Conservation (phyloP, 2,797 vertebrate species). For the Intellagama lesueurii region DNA sequence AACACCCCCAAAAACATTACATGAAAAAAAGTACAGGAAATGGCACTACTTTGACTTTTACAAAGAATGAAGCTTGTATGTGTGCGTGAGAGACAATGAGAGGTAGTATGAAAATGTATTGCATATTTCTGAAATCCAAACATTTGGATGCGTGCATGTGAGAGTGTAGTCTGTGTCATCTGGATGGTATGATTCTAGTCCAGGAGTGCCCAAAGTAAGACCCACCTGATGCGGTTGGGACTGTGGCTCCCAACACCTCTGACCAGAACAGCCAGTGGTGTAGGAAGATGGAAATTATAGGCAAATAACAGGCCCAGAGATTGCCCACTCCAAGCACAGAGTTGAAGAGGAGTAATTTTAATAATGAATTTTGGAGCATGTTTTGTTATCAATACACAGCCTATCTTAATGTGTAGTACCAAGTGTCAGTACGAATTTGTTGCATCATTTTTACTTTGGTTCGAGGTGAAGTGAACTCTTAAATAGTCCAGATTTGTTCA, state of each 20-base stretch:
- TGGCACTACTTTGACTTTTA: not conserved
- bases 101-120: not conserved
- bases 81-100: not conserved
- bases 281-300: not conserved
- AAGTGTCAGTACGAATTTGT: too few species aligned
- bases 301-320: not conserved
- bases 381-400: not conserved
- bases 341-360: not conserved
- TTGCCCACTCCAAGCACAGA: not conserved
- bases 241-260: too few species aligned
- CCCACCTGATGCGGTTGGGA: not conserved
- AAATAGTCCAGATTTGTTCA: not conserved
- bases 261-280: not conserved
- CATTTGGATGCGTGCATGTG: not conserved
- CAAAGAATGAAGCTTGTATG: not conserved
- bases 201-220: not conserved
- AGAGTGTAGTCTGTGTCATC: not conserved
- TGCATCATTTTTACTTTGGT: not conserved
- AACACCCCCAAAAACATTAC: not conserved
- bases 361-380: not conserved
- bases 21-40: not conserved
- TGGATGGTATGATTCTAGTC: not conserved
- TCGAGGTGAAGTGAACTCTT: not conserved
- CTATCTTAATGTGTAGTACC: not conserved
- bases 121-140: not conserved